phyloP scores from a whole-genome alignment of 2,113 vertebrate species.

The Takifugu flavidus region DNA sequence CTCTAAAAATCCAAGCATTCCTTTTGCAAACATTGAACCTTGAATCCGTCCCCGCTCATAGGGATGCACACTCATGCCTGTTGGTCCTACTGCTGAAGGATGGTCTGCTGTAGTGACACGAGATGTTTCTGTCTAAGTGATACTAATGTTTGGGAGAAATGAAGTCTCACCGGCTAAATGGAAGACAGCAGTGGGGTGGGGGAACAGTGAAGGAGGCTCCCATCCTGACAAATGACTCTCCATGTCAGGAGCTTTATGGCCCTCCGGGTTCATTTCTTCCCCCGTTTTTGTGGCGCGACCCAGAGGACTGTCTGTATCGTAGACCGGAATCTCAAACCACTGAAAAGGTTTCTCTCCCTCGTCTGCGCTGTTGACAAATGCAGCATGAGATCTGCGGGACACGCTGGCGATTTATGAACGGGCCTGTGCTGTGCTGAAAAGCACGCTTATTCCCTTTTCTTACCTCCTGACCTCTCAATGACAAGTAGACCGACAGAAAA shows the following conservation, averaged over 20 bases:
- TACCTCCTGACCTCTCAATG: slow-evolving; percentile 3
- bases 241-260: slow-evolving; percentile 17
- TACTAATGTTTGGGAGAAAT: slow-evolving; percentile 22
- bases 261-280: slow-evolving; percentile 30
- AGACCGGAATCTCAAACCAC: slow-evolving; percentile 16
- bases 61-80: too few species aligned
- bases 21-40: too few species aligned
- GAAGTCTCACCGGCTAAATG: slow-evolving; percentile 15
- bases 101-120: too few species aligned
- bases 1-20: too few species aligned
- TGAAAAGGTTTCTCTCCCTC: neutral
- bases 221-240: slow-evolving; percentile 33
- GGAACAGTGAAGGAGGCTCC: neutral
- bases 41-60: too few species aligned
- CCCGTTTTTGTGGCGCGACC: slow-evolving; percentile 17
- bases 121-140: slow-evolving; percentile 18
- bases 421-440: slow-evolving; percentile 12
- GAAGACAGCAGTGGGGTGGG: neutral
- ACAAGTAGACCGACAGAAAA: neutral
- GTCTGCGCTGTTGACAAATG: slow-evolving; percentile 24
- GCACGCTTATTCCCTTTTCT: slow-evolving; percentile 16
- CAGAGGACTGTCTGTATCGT: slow-evolving; percentile 5
- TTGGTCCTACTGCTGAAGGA: too few species aligned
- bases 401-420: slow-evolving; percentile 17
- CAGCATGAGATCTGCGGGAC: slow-evolving; percentile 13